Evolutionary conservation across 2,888 invertebrate species (phyloP), one percentile per base, ranked within the genome.

Genomic region (Patella pellucida): DNA sequence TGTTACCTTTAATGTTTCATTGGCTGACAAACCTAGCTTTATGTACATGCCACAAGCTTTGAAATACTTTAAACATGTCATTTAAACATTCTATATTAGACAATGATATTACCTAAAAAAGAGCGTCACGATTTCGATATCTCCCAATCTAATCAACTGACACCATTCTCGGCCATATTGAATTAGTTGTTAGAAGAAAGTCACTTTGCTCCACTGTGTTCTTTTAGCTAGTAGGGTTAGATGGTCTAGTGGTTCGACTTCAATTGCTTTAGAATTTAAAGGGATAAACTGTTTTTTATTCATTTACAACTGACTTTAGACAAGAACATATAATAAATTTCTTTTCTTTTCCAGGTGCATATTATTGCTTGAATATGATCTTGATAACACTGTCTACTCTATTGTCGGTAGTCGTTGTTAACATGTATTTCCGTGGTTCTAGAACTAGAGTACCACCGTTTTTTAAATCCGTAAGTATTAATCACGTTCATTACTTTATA

Each of bases 311-410:
- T 23, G 19, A 62, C 62, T 51, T 15, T n/a, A 56, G 9, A 62
- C 14, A 23, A 23, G 3, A 23, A 23, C 4, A 68, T 52, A 14
- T 31, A 56, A 2, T 67, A 19, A 51, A n/a, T 67, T 27, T 14
- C 27, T 27, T 23, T 73, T 69, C 52, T 73, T 19, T 85, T 88
- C 7, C 84, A 91, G 91, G 91, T 67, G 90, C 89, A 52, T 91
- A 90, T 81, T 91, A 90, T 82, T 91, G 91, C 76, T 83, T 91
- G 72, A 91, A 91, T 81, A 90, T 91, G 90, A 85, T 90, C n/a
- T 85, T 91, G 81, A 91, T 91, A 56, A 91, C 91, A 1, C 80
- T 91, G 76, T 90, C 90, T 23, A 90, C 91, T 11, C 89, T 91
- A 74, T 82, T 91, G 73, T 89, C 90, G 14, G 90, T 89, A 4